Base-by-base conservation (phyloP, 2,113 vertebrate genomes). In the Acrocephalus kingi region DNA sequence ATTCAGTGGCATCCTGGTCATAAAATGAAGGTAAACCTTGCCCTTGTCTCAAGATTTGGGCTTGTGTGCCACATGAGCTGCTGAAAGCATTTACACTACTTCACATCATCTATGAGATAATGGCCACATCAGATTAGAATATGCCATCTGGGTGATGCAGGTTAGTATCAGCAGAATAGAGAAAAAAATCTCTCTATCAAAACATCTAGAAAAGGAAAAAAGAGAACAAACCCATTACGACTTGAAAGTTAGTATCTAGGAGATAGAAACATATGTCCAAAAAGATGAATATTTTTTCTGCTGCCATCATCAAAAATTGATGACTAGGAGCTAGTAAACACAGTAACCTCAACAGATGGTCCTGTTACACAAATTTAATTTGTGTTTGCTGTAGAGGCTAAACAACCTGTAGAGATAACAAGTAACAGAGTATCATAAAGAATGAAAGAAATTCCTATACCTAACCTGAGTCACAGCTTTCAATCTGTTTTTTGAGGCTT, bases 311-410 rank as follows among this genome's bases (percentile, higher is more conserved):
- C 30, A 55, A 52, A 88, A 93, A n/a, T 52, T 41, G 27, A 79
- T 75, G 54, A 64, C 33, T 84, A 17, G 49, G 63, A 89, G 18
- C 17, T 61, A 56, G 24, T 48, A 87, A 80, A n/a, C 6, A 52
- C 45, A 61, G 33, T 80, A 77, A 95, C 45, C 72, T 93, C 49
- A 86, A n/a, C 45, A 91, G 87, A 91, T 77, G 59, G n/a, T 25
- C 39, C 9, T 88, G 20, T 68, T 87, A 68, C 6, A 72, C 35
- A 90, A 87, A 79, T 72, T 67, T 66, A 62, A 78, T 69, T 67
- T 67, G 10, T 58, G 6, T 73, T 86, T 91, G 43, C 48, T 74
- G 27, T 68, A 59, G 62, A 82, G 88, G 27, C 21, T 85, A 46
- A 90, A 55, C 6, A 68, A 64, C 37, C 20, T 73, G 15, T 54